Evolutionary conservation across 2,113 vertebrate species (phyloP).

Genomic region (Otis tarda): DNA sequence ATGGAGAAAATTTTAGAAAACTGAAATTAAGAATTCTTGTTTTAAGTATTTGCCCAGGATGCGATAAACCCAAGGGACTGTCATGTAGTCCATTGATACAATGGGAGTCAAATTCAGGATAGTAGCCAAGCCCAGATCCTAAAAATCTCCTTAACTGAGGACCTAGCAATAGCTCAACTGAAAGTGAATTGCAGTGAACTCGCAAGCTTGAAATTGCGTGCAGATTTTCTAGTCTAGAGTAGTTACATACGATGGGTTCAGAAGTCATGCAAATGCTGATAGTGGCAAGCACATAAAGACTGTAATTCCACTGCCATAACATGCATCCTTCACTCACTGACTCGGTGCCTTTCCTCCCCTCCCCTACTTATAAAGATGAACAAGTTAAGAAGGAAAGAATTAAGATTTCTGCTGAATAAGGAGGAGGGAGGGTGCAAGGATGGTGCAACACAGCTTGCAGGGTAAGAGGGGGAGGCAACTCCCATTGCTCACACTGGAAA

Average conservation of each 20-base stretch:
- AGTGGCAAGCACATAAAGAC: not conserved
- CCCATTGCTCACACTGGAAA: not conserved
- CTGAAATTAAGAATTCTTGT: not conserved
- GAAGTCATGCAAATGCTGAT: not conserved
- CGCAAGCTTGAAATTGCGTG: not conserved
- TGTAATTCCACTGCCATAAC: not conserved
- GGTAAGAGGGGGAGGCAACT: not conserved
- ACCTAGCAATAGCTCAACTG: not conserved
- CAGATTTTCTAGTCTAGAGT: not conserved
- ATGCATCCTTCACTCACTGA: not conserved
- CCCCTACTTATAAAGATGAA: not conserved
- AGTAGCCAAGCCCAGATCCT: not conserved
- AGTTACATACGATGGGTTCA: not conserved
- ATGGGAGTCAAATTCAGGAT: not conserved
- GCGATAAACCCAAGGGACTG: not conserved
- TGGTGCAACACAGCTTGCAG: not conserved
- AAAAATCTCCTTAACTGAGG: not conserved
- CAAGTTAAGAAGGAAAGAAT: not conserved
- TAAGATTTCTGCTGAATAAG: not conserved
- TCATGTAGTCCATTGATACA: not conserved
- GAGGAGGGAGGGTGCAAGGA: not conserved
- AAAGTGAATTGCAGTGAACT: not conserved
- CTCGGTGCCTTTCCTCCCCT: not conserved
- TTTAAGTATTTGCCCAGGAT: not conserved
- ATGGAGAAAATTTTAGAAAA: not conserved